These are phyloP conservation scores for Acrobasis suavella DNA, from an alignment of 2,888 invertebrate species.

Conservation along the genomic window DNA sequence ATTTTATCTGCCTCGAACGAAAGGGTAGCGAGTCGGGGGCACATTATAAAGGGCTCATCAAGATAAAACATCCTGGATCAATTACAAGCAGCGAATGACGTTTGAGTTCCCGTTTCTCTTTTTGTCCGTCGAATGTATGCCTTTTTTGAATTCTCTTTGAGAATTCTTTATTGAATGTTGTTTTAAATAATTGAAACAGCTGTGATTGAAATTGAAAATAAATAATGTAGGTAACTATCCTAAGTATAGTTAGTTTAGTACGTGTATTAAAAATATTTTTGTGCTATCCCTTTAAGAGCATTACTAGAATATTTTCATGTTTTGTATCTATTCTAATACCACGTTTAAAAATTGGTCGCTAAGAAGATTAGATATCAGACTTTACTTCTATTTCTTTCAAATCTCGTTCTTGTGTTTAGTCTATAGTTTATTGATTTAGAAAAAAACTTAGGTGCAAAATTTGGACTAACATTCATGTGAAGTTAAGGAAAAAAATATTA, in stretches of 20 bases:
- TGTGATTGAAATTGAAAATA: slow-evolving; percentile 24
- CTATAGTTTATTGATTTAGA: neutral
- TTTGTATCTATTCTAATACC: too few relatives aligned
- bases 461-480: neutral
- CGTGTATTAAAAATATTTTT: too few relatives aligned
- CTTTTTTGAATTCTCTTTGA: slow-evolving; percentile 34
- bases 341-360: too few relatives aligned
- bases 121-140: slow-evolving; percentile 44
- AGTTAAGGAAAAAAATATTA: neutral
- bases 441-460: too few relatives aligned
- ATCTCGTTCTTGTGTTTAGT: neutral
- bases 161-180: slow-evolving; percentile 34
- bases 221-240: neutral
- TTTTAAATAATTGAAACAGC: slow-evolving; percentile 32
- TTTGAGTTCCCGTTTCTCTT: slow-evolving; percentile 66
- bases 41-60: slow-evolving; percentile 74
- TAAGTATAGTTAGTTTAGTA: too few relatives aligned
- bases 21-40: slow-evolving; percentile 77
- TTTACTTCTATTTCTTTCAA: too few relatives aligned
- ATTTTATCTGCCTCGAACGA: slow-evolving; percentile 72
- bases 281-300: too few relatives aligned
- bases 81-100: slow-evolving; percentile 77
- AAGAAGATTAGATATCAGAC: too few relatives aligned
- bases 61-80: slow-evolving; percentile 81
- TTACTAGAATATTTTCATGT: too few relatives aligned